Base-by-base conservation (phyloP, 2,113 vertebrate genomes). In the Rhodinocichla rosea region DNA sequence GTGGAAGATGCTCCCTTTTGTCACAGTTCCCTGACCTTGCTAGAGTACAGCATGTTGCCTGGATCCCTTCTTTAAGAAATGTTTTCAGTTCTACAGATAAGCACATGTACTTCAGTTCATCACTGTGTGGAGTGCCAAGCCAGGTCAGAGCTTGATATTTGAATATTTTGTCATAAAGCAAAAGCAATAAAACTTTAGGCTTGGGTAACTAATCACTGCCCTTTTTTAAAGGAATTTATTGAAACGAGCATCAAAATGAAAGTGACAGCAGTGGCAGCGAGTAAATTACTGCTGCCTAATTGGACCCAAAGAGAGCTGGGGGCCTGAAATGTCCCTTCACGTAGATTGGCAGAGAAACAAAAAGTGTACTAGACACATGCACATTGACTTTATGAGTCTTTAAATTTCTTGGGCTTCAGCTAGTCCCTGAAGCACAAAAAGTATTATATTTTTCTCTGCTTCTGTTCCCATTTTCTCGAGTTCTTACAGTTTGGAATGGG, bases 211-310 rank as follows among this genome's bases (percentile, higher is more conserved):
- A 91, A 80, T 84, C 59, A 49, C 60, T 60, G 32, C 21, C 35
- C 17, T 64, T 83, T 93, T 94, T 37, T 0, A 22, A 50, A 70
- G 53, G 53, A 80, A 77, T 88, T 87, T 92, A 64, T 93, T 95
- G 89, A 65, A 42, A 70, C 4, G 0, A 90, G 33, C 79, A 64
- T 57, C 68, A 84, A 83, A 97, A 88, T 77, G 45, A 79, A 95
- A 91, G 81, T 76, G 87, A 84, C 92, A 92, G 82, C 78, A 90
- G 65, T 65, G 60, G 37, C 82, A 91, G 65, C 65, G 95, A 96
- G 87, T 78, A 92, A 87, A 95, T 97, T 95, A 87, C 35, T 1
- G 0, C 74, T 93, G 77, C 81, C 65, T 95, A 96, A 97, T 95
- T 97, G 79, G 59, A 77, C 69, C 47, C 85, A 87, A 88, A 79